phyloP scores from a whole-genome alignment of 2,797 vertebrate species.

The Cichlasoma orientale region DNA sequence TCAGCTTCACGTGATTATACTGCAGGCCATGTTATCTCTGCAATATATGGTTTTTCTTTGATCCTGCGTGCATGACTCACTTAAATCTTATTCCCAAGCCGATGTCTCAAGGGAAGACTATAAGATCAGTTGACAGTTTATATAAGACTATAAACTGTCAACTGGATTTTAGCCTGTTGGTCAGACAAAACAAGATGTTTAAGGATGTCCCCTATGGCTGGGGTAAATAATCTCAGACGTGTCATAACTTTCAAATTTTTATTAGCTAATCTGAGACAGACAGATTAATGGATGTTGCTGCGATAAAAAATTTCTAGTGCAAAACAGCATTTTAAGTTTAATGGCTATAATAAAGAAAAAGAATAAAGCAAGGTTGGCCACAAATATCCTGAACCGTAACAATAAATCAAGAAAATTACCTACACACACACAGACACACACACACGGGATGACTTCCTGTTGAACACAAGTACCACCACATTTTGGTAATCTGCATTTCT shows the following conservation, averaged over 20 bases:
- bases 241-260: background rate
- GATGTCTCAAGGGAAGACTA: constrained; percentile 2
- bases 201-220: background rate
- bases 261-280: background rate
- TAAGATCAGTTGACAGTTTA: constrained; percentile 8
- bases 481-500: background rate
- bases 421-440: background rate
- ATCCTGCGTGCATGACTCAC: constrained; percentile 34
- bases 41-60: constrained; percentile 25
- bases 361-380: background rate
- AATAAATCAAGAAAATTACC: background rate
- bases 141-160: background rate
- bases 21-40: constrained; percentile 23
- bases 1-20: constrained; percentile 16
- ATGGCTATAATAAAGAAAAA: background rate
- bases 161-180: background rate
- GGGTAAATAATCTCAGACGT: background rate
- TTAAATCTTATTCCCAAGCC: constrained; percentile 22
- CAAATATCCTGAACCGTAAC: background rate
- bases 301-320: background rate
- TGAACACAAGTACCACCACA: background rate
- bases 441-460: background rate
- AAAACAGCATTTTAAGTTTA: background rate
- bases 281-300: background rate
- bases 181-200: background rate